Evolutionary conservation across 2,113 vertebrate genomes (phyloP).

Genomic region (Hoplias malabaricus): DNA sequence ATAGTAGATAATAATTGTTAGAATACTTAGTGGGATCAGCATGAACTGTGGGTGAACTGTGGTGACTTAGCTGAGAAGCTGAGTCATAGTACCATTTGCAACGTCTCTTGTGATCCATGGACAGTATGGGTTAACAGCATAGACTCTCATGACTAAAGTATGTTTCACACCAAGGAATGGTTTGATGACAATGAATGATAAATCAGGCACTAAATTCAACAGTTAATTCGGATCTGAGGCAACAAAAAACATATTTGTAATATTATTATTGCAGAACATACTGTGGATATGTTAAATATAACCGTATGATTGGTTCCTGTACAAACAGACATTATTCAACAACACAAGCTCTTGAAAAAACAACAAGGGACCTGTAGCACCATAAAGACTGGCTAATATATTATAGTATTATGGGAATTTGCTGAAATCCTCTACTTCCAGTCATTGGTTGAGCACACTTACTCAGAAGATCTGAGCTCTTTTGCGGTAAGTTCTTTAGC

Average conservation of each 20-base stretch:
- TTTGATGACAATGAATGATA: background rate
- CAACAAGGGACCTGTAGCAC: background rate
- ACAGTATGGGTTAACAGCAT: background rate
- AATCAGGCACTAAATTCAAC: background rate
- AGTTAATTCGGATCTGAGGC: background rate
- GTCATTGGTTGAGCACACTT: background rate
- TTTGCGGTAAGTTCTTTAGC: slow-evolving; percentile 31
- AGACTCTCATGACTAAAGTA: background rate
- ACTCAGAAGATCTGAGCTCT: background rate
- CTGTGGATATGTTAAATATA: too few relatives aligned
- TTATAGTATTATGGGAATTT: background rate
- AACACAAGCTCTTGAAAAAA: background rate
- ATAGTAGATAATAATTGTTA: background rate
- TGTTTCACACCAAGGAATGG: background rate
- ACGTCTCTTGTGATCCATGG: background rate
- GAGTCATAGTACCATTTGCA: background rate
- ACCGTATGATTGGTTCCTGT: too few relatives aligned
- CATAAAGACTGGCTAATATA: background rate
- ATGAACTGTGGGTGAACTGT: background rate
- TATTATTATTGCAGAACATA: background rate
- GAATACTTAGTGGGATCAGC: background rate
- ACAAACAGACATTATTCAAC: background rate
- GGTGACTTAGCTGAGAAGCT: background rate
- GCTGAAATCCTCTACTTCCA: background rate
- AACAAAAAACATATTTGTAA: background rate